These are phyloP conservation scores for Caenorhabditis uteleia DNA, from an alignment of 2,888 invertebrate species.

Conservation along the genomic window DNA sequence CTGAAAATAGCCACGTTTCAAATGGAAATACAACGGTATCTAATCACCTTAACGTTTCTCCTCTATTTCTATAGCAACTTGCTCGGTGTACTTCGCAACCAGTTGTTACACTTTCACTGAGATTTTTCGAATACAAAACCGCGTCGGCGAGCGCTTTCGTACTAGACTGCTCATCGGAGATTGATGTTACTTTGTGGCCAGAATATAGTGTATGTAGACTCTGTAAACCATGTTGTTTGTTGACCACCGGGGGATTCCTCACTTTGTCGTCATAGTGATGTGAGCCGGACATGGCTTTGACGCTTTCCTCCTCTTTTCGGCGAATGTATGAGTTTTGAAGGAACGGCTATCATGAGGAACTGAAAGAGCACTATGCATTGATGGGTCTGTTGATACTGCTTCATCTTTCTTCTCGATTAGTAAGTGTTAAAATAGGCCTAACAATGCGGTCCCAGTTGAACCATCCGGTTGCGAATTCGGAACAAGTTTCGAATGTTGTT, in stretches of 20 bases:
- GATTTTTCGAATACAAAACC: constrained; percentile 58
- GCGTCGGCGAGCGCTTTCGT: constrained; percentile 61
- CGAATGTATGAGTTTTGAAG: too few species aligned
- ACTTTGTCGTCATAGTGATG: constrained; percentile 70
- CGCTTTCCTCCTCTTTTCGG: constrained; percentile 77
- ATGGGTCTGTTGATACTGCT: constrained; percentile 75
- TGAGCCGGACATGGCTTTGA: constrained; percentile 81
- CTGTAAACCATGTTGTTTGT: constrained; percentile 24
- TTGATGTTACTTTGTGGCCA: constrained; percentile 53
- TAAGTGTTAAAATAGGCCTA: too few species aligned
- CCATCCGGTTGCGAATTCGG: too few species aligned
- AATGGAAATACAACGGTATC: too few species aligned
- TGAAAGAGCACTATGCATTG: constrained; percentile 72
- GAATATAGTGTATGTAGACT: constrained; percentile 65
- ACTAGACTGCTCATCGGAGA: constrained; percentile 60
- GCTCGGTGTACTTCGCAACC: too few species aligned
- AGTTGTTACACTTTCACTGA: constrained; percentile 52
- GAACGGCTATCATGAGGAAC: constrained; percentile 37
- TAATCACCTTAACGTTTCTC: too few species aligned
- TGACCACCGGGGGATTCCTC: not conserved
- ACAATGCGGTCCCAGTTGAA: too few species aligned
- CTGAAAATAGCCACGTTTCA: too few species aligned
- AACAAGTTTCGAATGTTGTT: too few species aligned
- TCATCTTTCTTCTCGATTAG: too few species aligned
- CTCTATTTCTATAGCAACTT: too few species aligned